Evolutionary conservation across 2,888 invertebrate species (phyloP), one percentile per base, ranked within the genome.

Genomic region (Hyppa rectilinea): DNA sequence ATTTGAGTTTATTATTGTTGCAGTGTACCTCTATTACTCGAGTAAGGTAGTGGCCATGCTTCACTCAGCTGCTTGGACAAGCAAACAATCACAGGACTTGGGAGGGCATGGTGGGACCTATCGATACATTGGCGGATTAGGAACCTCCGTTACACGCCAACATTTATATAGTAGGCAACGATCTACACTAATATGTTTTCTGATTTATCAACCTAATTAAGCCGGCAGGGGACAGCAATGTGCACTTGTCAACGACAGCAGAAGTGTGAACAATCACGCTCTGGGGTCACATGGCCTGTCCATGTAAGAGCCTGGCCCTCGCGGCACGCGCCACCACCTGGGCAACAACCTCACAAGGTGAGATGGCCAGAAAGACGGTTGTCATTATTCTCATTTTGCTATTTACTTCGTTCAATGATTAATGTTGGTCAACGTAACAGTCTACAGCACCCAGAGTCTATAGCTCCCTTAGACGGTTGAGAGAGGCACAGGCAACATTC

Each of bases 1-100:
- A 56, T 66, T 65, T 64, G 47, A 40, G 31, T 63, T 62, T 47
- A 29, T 53, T 31, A 53, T 29, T 31, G 26, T 75, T 38, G 5
- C 26, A 29, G 36, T 38, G 43, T 45, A 17, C 63, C 14, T 50
- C 7, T 61, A 34, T 50, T 23, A 73, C 34, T 36, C 20, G 23
- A 10, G 14, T 29, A 43, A 26, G 50, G 43, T 50, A 29, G 36
- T 61, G 29, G 29, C 14, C 29, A 40, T 36, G 29, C 14, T 52
- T 20, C 26, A 26, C 4, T 7, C 14, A 29, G 34, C 34, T 14
- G 31, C 2, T 40, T 26, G 29, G 23, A 23, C 34, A 29, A 49
- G 23, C 5, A 0, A 17, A 17, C 14, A 7, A 20, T 40, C 23
- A 36, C 12, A 47, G 14, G 17, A 40, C 4, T 17, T 7, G 40